These are phyloP conservation scores for Moxostoma hubbsi DNA, from an alignment of 2,797 vertebrate genomes.

Conservation along the genomic window DNA sequence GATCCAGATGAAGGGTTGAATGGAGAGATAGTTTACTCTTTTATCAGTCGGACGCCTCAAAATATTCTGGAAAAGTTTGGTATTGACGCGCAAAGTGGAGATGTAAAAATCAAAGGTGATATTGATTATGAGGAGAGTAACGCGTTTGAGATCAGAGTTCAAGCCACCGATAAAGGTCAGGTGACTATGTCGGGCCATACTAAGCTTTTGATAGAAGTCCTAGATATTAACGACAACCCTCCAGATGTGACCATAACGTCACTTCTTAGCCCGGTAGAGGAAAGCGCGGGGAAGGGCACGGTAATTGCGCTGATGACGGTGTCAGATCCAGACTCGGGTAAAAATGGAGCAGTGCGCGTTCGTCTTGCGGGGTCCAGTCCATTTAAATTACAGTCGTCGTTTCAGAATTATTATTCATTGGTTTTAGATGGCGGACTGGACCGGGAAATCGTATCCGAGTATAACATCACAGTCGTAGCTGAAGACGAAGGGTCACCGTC, in stretches of 20 bases:
- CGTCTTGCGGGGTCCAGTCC: slow-evolving; percentile 27
- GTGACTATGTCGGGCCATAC: slow-evolving; percentile 62
- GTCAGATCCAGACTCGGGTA: slow-evolving; percentile 57
- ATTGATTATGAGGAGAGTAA: slow-evolving; percentile 54
- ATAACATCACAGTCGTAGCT: slow-evolving; percentile 58
- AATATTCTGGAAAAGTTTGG: slow-evolving; percentile 42
- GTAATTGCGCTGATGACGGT: slow-evolving; percentile 64
- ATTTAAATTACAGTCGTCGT: slow-evolving; percentile 57
- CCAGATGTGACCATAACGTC: slow-evolving; percentile 59
- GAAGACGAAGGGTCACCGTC: slow-evolving; percentile 57
- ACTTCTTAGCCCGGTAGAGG: slow-evolving; percentile 61
- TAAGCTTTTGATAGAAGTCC: slow-evolving; percentile 66
- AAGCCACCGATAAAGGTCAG: slow-evolving; percentile 61
- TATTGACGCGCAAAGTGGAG: slow-evolving; percentile 44
- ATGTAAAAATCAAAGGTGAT: slow-evolving; percentile 45
- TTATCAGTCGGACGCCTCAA: slow-evolving; percentile 45
- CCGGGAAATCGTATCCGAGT: slow-evolving; percentile 48
- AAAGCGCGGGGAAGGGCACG: slow-evolving; percentile 60
- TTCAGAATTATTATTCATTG: slow-evolving; percentile 61
- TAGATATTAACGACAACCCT: slow-evolving; percentile 64
- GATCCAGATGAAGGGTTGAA: slow-evolving; percentile 61
- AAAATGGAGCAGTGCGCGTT: slow-evolving; percentile 47
- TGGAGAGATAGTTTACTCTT: slow-evolving; percentile 53
- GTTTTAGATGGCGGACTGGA: slow-evolving; percentile 51
- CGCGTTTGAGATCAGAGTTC: slow-evolving; percentile 61